Base-by-base conservation (phyloP, 1,140 invertebrate genomes). In the Cherax destructor region DNA sequence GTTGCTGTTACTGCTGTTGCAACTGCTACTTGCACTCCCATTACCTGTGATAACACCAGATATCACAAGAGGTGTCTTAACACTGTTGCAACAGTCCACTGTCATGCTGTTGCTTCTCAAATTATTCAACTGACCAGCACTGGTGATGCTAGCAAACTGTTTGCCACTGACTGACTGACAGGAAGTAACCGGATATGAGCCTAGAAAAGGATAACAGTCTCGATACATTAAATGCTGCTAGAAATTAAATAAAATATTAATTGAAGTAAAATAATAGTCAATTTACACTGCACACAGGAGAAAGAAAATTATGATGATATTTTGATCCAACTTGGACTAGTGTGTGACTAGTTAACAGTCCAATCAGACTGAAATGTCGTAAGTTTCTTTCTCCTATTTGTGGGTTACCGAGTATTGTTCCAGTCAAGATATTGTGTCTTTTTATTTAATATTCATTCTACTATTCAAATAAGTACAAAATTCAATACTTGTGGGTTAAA, bases 1-100 rank as follows among this genome's bases (percentile, higher is more conserved):
- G 78, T 59, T 86, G 76, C 61, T 90, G 81, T 52, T 93, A 59
- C 72, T 78, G 72, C 81, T 84, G 50, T 59, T 91, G 56, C 80
- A 85, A 72, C 83, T 87, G 59, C 77, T 87, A 79, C 88, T 77
- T 49, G 65, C 74, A 77, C 52, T 13, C 18, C n/a, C 18, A 59
- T 78, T 69, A 18, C 59, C 83, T 16, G 88, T 85, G 30, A 91
- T 65, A n/a, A 91, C 56, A 18, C 89, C 89, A n/a, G 89, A 76
- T 47, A 84, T 84, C 41, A 91, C 61, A 47, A 85, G 24, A 9
- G 83, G 30, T 21, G 79, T 76, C 59, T 91, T 91, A 18, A 91
- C 59, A 9, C 74, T 85, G 47, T 83, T 78, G 74, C 74, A 59
- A 50, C 52, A 41, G 59, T 18, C 59, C 0, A 87, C 86, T 21